phyloP scores from a whole-genome alignment of 1,140 invertebrate species.

The Lysiphlebus fabarum region DNA sequence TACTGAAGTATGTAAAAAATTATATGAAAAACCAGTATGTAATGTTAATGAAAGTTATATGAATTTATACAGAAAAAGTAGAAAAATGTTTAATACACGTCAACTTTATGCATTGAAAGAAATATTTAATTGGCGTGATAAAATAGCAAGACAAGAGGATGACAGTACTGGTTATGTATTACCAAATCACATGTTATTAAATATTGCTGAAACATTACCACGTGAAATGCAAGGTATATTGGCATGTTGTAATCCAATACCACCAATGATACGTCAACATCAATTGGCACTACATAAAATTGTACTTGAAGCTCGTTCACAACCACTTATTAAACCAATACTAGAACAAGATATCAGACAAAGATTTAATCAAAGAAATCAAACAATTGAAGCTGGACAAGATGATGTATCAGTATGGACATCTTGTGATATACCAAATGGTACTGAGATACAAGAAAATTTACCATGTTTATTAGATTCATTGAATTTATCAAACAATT shows the following conservation, averaged over 20 bases:
- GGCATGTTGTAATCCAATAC: constrained; percentile 91
- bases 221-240: constrained; percentile 90
- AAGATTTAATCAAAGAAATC: constrained; percentile 50
- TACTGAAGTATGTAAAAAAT: constrained; percentile 70
- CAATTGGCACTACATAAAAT: constrained; percentile 74
- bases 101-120: constrained; percentile 81
- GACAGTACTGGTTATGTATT: constrained; percentile 89
- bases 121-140: constrained; percentile 87
- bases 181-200: constrained; percentile 92
- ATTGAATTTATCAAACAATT: too few species aligned
- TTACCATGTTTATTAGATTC: constrained; percentile 59
- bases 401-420: constrained; percentile 59
- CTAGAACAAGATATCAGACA: constrained; percentile 53
- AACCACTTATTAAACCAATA: constrained; percentile 64
- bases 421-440: constrained; percentile 67
- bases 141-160: constrained; percentile 79
- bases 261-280: constrained; percentile 78
- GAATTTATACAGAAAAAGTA: constrained; percentile 72
- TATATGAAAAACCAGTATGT: constrained; percentile 78
- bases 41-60: constrained; percentile 70
- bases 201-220: constrained; percentile 87
- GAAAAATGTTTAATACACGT: constrained; percentile 78
- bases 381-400: constrained; percentile 47
- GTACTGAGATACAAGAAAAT: constrained; percentile 60
- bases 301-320: constrained; percentile 71